Evolutionary conservation across 2,888 invertebrate genomes (phyloP).

Genomic region (Amblyjoppa fuscipennis): DNA sequence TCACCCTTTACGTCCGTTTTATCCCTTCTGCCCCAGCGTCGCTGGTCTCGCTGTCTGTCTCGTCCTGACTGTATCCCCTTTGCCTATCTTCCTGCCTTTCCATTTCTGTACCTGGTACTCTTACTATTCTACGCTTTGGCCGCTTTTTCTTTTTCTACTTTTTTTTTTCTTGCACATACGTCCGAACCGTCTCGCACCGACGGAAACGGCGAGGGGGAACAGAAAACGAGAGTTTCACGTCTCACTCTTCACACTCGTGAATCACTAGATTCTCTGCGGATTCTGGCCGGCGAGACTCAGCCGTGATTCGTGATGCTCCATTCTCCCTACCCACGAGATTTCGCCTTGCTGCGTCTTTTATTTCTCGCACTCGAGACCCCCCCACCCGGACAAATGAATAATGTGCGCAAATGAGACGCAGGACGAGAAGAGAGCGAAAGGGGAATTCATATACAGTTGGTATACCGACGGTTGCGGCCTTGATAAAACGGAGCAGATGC

Average conservation of each 20-base stretch:
- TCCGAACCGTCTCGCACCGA: conserved; percentile 56
- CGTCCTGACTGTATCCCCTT: conserved; percentile 54
- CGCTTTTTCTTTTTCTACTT: background rate
- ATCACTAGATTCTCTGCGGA: background rate
- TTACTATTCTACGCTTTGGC: conserved; percentile 17
- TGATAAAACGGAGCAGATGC: conserved; percentile 66
- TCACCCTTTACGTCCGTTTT: conserved; percentile 57
- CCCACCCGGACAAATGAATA: conserved; percentile 57
- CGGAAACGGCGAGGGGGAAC: conserved; percentile 18
- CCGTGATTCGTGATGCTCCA: conserved; percentile 13
- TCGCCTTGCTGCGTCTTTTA: conserved; percentile 19
- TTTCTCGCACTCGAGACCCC: conserved; percentile 55
- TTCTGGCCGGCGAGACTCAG: background rate
- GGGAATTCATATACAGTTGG: background rate
- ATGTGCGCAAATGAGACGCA: conserved; percentile 66
- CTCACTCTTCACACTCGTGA: conserved; percentile 15
- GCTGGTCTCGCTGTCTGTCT: conserved; percentile 59
- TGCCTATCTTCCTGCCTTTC: background rate
- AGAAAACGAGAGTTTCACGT: conserved; percentile 43
- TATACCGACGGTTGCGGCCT: conserved; percentile 32
- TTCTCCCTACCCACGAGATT: background rate
- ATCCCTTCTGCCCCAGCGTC: conserved; percentile 57
- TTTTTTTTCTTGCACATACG: conserved; percentile 53
- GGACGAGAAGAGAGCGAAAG: conserved; percentile 50
- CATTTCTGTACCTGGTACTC: background rate